Percentiles rank a stretch among this genome's conserved stretches.
Conservation (phyloP, 2,113 vertebrate species). For the Pogona vitticeps region DNA sequence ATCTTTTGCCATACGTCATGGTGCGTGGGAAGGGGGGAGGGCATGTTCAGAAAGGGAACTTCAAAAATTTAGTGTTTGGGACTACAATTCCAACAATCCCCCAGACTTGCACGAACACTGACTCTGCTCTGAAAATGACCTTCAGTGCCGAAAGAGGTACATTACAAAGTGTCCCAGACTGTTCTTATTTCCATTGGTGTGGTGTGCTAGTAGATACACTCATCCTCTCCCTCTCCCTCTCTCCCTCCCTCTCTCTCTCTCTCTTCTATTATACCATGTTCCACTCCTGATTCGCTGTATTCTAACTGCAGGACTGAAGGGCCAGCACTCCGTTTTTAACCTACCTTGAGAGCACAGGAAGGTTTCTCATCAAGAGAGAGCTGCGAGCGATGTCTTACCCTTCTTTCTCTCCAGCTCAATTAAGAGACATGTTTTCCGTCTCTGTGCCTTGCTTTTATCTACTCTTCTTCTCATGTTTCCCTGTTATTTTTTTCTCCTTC, state of each 20-base stretch:
- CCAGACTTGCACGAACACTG: too few relatives aligned
- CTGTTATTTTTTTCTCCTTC: conserved; percentile 59
- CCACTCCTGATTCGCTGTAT: conserved; percentile 5
- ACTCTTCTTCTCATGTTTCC: conserved; percentile 65
- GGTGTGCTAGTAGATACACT: not conserved
- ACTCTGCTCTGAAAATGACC: not conserved
- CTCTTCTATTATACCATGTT: conserved; percentile 35
- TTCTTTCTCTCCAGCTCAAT: conserved; percentile 62
- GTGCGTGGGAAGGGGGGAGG: too few relatives aligned
- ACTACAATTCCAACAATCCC: too few relatives aligned
- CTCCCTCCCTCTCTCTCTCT: not conserved
- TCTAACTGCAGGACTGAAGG: conserved; percentile 35
- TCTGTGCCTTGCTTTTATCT: conserved; percentile 65
- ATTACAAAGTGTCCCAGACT: not conserved
- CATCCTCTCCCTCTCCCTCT: not conserved
- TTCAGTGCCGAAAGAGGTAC: not conserved
- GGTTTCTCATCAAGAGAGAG: conserved; percentile 57
- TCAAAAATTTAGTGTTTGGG: too few relatives aligned
- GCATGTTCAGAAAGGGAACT: not conserved
- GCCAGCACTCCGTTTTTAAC: conserved; percentile 50
- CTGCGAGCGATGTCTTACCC: conserved; percentile 40
- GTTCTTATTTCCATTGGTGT: not conserved
- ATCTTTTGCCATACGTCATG: too few relatives aligned
- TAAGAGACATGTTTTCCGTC: conserved; percentile 66
- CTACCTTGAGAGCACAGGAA: conserved; percentile 39